phyloP scores from a whole-genome alignment of 2,113 vertebrate genomes.

The Brachypodius melanocephalos region DNA sequence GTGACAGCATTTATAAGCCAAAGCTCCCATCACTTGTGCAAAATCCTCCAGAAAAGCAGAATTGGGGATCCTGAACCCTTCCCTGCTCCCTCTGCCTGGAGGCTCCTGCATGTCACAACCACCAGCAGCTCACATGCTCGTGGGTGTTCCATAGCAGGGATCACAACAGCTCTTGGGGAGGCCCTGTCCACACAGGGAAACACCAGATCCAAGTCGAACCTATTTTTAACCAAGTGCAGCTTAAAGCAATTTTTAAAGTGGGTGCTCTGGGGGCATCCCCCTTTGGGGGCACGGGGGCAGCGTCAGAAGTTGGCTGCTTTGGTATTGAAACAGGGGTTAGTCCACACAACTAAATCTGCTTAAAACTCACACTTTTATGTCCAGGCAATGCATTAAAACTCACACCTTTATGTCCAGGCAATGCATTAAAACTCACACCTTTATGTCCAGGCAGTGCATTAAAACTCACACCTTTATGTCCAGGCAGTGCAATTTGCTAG shows the following conservation, averaged over 20 bases:
- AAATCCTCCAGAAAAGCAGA: not conserved
- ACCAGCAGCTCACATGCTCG: not conserved
- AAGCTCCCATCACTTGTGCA: not conserved
- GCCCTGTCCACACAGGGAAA: not conserved
- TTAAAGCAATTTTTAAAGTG: conserved; percentile 20
- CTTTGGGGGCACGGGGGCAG: not conserved
- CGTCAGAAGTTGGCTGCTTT: not conserved
- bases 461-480: not conserved
- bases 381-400: too few species aligned
- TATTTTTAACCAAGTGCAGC: conserved; percentile 22
- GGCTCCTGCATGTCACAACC: not conserved
- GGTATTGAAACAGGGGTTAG: not conserved
- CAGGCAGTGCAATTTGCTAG: not conserved
- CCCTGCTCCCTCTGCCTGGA: rapidly evolving
- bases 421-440: not conserved
- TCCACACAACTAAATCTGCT: not conserved
- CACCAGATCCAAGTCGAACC: not conserved
- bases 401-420: not conserved
- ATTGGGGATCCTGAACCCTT: not conserved
- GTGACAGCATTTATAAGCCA: not conserved
- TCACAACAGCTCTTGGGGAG: not conserved
- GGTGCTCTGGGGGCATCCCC: not conserved
- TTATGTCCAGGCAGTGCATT: not conserved
- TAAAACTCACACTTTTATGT: not conserved
- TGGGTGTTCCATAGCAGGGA: not conserved